These are phyloP conservation scores for Gryllus longicercus DNA, from an alignment of 2,888 invertebrate species.

Conservation along the genomic window DNA sequence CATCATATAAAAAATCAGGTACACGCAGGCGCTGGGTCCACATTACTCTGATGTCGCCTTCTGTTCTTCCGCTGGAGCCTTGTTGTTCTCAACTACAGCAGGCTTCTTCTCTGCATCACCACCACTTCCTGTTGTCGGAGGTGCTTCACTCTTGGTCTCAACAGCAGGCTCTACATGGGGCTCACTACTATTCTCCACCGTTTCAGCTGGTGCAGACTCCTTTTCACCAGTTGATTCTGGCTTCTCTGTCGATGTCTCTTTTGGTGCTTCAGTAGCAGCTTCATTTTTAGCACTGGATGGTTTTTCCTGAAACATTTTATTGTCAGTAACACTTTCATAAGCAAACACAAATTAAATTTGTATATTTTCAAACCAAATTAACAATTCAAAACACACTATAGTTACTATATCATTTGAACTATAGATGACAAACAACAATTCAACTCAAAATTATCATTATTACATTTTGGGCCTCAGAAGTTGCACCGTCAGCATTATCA, in stretches of 20 bases:
- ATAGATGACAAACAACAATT: not conserved
- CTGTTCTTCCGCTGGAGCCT: constrained; percentile 23
- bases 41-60: constrained; percentile 31
- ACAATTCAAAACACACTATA: too few species aligned
- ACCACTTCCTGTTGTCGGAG: not conserved
- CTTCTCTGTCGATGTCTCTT: not conserved
- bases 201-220: constrained; percentile 8
- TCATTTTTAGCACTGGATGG: constrained; percentile 20
- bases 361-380: too few species aligned
- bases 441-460: not conserved
- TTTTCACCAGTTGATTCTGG: not conserved
- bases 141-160: constrained; percentile 19
- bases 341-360: too few species aligned
- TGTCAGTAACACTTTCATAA: not conserved
- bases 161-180: constrained; percentile 11
- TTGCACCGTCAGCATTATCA: constrained; percentile 11
- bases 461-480: not conserved
- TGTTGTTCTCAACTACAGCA: constrained; percentile 27
- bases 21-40: constrained; percentile 27
- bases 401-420: not conserved
- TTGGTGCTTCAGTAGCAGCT: not conserved
- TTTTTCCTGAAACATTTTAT: constrained; percentile 23
- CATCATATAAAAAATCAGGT: constrained; percentile 34
- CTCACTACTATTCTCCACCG: not conserved
- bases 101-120: constrained; percentile 20